Evolutionary conservation across 1,140 invertebrate genomes (phyloP).

Genomic region (Lepidostoma basale): DNA sequence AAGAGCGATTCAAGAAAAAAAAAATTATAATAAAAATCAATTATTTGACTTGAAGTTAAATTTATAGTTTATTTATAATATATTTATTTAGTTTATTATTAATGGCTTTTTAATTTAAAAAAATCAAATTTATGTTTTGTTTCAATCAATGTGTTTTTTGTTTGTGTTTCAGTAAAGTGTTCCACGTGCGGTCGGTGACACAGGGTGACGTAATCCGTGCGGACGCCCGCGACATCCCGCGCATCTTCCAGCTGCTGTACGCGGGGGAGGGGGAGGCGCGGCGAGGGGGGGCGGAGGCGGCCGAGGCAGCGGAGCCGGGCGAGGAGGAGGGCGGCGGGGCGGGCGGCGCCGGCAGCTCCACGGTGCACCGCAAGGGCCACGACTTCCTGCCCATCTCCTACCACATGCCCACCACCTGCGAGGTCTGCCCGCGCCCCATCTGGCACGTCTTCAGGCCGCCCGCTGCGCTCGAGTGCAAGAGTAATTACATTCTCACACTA

Average conservation of each 20-base stretch:
- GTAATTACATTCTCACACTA: slow-evolving; percentile 71
- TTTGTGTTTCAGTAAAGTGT: slow-evolving; percentile 87
- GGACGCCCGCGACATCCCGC: slow-evolving; percentile 97
- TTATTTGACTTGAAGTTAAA: too few relatives aligned
- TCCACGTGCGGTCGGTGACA: slow-evolving; percentile 96
- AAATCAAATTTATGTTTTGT: neutral
- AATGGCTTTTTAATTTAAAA: neutral
- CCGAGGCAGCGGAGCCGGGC: slow-evolving; percentile 37
- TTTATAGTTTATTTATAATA: too few relatives aligned
- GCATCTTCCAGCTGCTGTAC: slow-evolving; percentile 96
- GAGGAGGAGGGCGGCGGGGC: slow-evolving; percentile 47
- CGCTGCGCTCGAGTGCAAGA: slow-evolving; percentile 93
- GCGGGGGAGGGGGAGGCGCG: slow-evolving; percentile 92
- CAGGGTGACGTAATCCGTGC: slow-evolving; percentile 98
- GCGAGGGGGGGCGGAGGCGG: slow-evolving; percentile 67
- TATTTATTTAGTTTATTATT: too few relatives aligned
- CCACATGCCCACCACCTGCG: slow-evolving; percentile 97
- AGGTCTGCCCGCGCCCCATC: slow-evolving; percentile 94
- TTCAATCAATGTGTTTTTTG: slow-evolving; percentile 11
- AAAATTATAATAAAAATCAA: too few relatives aligned
- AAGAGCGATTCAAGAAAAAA: too few relatives aligned
- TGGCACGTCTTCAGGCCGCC: slow-evolving; percentile 98
- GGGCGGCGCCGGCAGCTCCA: slow-evolving; percentile 61
- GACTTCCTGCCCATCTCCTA: slow-evolving; percentile 96
- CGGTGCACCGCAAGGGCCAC: slow-evolving; percentile 90